Percentiles rank a stretch among this genome's conserved stretches.
phyloP scores from a whole-genome alignment of 2,113 vertebrate species.

The Notothenia rossii region DNA sequence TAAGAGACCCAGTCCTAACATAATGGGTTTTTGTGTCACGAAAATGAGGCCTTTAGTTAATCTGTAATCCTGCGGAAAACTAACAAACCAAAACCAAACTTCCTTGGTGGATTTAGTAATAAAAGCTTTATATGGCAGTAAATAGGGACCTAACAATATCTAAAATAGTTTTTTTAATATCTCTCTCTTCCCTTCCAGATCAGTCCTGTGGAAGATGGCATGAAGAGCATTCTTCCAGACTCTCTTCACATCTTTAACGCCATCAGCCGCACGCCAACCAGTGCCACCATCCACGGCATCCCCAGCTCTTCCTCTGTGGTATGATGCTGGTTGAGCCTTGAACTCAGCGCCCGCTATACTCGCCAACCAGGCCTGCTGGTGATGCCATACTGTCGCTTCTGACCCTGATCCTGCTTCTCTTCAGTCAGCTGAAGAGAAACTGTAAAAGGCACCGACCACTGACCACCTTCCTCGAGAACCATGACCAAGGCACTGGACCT shows the following conservation, averaged over 20 bases:
- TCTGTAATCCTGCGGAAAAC: too few species aligned
- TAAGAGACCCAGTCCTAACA: neutral
- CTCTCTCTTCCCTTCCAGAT: slow-evolving; percentile 84
- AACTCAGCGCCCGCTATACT: neutral
- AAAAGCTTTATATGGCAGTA: neutral
- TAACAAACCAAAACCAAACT: too few species aligned
- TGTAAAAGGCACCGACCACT: slow-evolving; percentile 18
- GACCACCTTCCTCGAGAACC: slow-evolving; percentile 1
- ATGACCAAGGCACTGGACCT: slow-evolving; percentile 48
- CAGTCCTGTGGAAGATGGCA: slow-evolving; percentile 89
- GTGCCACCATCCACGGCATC: slow-evolving; percentile 93
- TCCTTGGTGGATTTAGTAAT: too few species aligned
- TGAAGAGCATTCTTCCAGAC: slow-evolving; percentile 92
- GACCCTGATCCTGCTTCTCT: slow-evolving; percentile 20
- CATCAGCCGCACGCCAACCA: slow-evolving; percentile 97
- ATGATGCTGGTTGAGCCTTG: slow-evolving; percentile 79
- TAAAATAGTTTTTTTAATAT: slow-evolving; percentile 5
- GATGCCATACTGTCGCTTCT: slow-evolving; percentile 1
- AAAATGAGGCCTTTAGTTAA: too few species aligned
- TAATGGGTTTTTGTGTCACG: too few species aligned
- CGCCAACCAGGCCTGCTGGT: slow-evolving; percentile 11
- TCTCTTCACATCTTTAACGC: slow-evolving; percentile 98
- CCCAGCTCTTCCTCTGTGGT: slow-evolving; percentile 95
- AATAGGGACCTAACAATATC: neutral
- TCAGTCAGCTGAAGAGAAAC: slow-evolving; percentile 23